Conservation (phyloP, 2,113 vertebrate genomes). For the Cephalopholis sonnerati region DNA sequence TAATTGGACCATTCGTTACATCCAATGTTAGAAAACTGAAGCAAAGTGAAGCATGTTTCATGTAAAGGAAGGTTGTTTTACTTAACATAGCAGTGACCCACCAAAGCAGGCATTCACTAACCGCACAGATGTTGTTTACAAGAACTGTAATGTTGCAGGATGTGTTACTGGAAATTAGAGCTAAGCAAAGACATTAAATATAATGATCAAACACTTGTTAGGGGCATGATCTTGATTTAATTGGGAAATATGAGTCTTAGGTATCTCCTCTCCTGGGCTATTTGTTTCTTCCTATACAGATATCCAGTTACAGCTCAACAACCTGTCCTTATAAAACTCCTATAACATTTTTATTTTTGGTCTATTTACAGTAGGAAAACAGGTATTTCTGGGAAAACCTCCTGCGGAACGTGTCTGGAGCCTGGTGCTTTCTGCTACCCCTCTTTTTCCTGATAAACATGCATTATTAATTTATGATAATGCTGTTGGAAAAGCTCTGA, state of each 20-base stretch:
- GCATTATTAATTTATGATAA: neutral
- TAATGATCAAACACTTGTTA: neutral
- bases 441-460: neutral
- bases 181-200: neutral
- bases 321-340: neutral
- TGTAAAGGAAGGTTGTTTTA: neutral
- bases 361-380: neutral
- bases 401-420: neutral
- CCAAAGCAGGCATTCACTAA: neutral
- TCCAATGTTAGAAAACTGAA: neutral
- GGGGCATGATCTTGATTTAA: neutral
- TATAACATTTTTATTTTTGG: neutral
- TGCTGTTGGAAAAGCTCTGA: neutral
- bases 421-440: neutral
- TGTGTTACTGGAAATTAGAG: slow-evolving; percentile 1
- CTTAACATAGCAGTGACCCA: neutral
- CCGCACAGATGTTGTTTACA: slow-evolving; percentile 9
- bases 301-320: neutral
- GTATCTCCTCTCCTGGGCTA: neutral
- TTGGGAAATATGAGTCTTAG: neutral
- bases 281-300: neutral
- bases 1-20: neutral
- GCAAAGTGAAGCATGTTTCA: neutral
- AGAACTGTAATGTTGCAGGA: neutral
- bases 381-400: neutral